phyloP scores from a whole-genome alignment of 2,888 invertebrate genomes.

The Macroteleia sp. region DNA sequence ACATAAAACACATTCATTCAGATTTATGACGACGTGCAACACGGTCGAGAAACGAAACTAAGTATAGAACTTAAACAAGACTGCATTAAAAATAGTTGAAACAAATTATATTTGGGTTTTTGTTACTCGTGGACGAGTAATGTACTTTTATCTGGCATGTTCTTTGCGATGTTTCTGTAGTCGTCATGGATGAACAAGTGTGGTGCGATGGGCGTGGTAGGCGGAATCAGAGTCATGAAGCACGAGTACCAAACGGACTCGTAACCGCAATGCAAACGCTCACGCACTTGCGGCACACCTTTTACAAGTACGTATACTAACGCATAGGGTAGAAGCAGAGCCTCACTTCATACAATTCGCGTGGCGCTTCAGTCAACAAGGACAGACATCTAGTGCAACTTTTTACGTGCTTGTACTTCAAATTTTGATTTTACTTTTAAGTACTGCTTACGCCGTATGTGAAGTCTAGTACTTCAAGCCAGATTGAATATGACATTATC shows the following conservation, averaged over 20 bases:
- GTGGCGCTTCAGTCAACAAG: slow-evolving; percentile 42
- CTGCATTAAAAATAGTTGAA: slow-evolving; percentile 47
- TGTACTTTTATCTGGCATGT: slow-evolving; percentile 55
- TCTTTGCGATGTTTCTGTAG: slow-evolving; percentile 69
- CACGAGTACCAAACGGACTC: slow-evolving; percentile 61
- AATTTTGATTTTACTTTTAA: slow-evolving; percentile 1
- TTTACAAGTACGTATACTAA: slow-evolving; percentile 47
- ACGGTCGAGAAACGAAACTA: slow-evolving; percentile 28
- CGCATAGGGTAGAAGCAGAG: no score
- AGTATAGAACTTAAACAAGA: slow-evolving; percentile 45
- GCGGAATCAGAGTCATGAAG: slow-evolving; percentile 66
- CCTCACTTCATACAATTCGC: slow-evolving; percentile 45
- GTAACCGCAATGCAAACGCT: slow-evolving; percentile 63
- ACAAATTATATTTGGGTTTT: slow-evolving; percentile 50
- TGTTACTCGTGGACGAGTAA: slow-evolving; percentile 42
- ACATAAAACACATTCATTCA: slow-evolving; percentile 8
- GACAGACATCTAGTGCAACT: slow-evolving; percentile 6
- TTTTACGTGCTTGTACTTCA: slow-evolving; percentile 12
- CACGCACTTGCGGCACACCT: slow-evolving; percentile 65
- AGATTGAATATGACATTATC: no score
- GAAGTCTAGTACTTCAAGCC: slow-evolving; percentile 1
- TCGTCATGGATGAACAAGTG: slow-evolving; percentile 79
- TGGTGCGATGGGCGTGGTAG: slow-evolving; percentile 81
- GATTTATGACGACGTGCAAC: slow-evolving; percentile 45
- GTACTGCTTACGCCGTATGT: not conserved